phyloP scores from a whole-genome alignment of 2,888 invertebrate species.

The Patella depressa region DNA sequence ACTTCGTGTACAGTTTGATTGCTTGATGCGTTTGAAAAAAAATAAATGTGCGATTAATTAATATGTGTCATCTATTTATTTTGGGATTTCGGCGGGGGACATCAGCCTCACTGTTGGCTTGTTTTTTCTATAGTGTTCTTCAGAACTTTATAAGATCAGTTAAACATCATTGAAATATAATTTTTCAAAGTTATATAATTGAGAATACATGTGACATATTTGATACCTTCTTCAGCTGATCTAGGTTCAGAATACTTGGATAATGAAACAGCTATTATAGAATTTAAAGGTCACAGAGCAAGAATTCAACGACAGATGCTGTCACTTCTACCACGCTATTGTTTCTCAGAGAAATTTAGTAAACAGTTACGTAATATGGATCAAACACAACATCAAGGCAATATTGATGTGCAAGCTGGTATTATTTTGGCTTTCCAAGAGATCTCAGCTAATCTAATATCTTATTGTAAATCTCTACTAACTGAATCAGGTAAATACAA shows the following conservation, averaged over 20 bases:
- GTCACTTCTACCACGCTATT: constrained; percentile 81
- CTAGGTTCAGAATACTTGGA: constrained; percentile 42
- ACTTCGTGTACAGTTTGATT: no score
- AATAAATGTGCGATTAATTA: no score
- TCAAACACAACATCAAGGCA: constrained; percentile 20
- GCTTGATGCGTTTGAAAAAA: no score
- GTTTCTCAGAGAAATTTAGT: constrained; percentile 57
- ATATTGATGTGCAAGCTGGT: constrained; percentile 45
- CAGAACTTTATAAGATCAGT: no score
- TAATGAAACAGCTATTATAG: constrained; percentile 58
- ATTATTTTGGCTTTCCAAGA: constrained; percentile 60
- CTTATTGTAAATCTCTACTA: constrained; percentile 64
- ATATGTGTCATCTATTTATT: no score
- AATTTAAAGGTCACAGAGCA: constrained; percentile 70
- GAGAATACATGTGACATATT: no score
- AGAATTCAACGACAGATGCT: constrained; percentile 84
- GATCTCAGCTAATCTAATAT: constrained; percentile 65
- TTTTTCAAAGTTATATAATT: no score
- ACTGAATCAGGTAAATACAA: constrained; percentile 53
- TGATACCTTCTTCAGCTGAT: constrained; percentile 32
- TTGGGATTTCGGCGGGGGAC: no score
- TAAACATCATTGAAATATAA: no score
- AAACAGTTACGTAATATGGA: constrained; percentile 57
- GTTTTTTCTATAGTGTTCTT: no score
- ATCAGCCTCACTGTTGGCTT: no score